Evolutionary conservation across 2,113 vertebrate species (phyloP).

Genomic region (Hiodon alosoides): DNA sequence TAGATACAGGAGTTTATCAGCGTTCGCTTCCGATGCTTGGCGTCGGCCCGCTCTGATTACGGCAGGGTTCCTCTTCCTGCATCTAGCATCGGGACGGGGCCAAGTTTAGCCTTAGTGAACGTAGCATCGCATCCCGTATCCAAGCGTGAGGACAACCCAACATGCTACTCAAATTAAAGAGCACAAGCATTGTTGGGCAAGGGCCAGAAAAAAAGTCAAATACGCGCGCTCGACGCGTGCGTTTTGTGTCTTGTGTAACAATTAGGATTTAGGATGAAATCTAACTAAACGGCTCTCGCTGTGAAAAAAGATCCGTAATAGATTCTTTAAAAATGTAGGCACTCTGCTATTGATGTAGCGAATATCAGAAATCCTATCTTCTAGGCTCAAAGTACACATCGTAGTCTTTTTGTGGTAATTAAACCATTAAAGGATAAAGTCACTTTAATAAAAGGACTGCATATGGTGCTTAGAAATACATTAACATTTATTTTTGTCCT

Average conservation of each 20-base stretch:
- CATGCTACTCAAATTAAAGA: not conserved
- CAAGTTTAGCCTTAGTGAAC: no score
- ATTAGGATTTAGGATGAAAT: slow-evolving; percentile 10
- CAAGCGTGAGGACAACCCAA: no score
- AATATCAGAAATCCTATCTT: slow-evolving; percentile 12
- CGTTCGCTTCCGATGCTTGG: no score
- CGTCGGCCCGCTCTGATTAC: no score
- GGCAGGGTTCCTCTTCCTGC: no score
- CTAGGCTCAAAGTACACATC: not conserved
- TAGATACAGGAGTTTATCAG: no score
- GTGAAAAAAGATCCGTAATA: slow-evolving; percentile 9
- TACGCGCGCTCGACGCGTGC: not conserved
- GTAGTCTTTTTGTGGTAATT: slow-evolving; percentile 8
- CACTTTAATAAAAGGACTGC: not conserved
- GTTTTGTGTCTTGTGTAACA: slow-evolving; percentile 14
- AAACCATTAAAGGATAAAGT: not conserved
- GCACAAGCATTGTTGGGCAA: not conserved
- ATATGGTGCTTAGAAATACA: not conserved
- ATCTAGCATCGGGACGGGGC: no score
- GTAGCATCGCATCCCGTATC: no score
- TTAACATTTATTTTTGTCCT: not conserved
- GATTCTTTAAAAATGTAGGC: slow-evolving; percentile 5
- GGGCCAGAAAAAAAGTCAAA: slow-evolving; percentile 6
- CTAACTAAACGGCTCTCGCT: not conserved
- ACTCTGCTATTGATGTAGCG: not conserved